Evolutionary conservation across 2,888 invertebrate genomes (phyloP).

Genomic region (Papilio gigon): DNA sequence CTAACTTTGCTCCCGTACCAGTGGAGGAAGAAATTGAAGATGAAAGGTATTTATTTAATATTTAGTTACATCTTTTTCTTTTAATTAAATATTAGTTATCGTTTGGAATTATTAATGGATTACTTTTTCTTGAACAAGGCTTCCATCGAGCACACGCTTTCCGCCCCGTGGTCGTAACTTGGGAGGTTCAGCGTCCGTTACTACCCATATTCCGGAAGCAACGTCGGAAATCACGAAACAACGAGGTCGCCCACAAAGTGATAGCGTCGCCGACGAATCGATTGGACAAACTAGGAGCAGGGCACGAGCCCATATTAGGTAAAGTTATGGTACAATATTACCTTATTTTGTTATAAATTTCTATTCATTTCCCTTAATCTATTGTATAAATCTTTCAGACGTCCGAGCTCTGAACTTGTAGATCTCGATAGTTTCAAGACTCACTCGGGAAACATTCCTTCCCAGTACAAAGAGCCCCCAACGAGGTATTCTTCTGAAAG

Average conservation of each 20-base stretch:
- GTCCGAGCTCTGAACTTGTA: constrained; percentile 90
- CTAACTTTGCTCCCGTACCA: constrained; percentile 68
- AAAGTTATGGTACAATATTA: constrained; percentile 40
- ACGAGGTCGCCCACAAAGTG: constrained; percentile 70
- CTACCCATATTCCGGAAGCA: constrained; percentile 69
- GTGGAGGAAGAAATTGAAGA: constrained; percentile 81
- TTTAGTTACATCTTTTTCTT: background rate
- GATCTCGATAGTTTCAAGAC: constrained; percentile 93
- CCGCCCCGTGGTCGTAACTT: constrained; percentile 86
- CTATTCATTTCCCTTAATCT: constrained; percentile 2
- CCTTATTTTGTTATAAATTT: constrained; percentile 10
- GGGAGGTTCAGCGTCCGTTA: constrained; percentile 74
- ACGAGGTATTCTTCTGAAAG: constrained; percentile 76
- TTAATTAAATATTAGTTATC: background rate
- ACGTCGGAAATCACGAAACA: constrained; percentile 73
- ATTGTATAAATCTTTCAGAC: constrained; percentile 66
- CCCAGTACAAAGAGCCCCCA: constrained; percentile 78
- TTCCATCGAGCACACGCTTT: constrained; percentile 93
- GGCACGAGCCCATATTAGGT: constrained; percentile 84
- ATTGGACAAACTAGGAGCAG: constrained; percentile 78
- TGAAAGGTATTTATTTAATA: constrained; percentile 65
- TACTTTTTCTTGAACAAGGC: constrained; percentile 67
- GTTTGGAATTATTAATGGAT: background rate
- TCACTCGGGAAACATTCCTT: constrained; percentile 82
- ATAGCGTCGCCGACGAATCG: constrained; percentile 77